Conservation (phyloP, 2,113 vertebrate species). For the Mionectes macconnelli region DNA sequence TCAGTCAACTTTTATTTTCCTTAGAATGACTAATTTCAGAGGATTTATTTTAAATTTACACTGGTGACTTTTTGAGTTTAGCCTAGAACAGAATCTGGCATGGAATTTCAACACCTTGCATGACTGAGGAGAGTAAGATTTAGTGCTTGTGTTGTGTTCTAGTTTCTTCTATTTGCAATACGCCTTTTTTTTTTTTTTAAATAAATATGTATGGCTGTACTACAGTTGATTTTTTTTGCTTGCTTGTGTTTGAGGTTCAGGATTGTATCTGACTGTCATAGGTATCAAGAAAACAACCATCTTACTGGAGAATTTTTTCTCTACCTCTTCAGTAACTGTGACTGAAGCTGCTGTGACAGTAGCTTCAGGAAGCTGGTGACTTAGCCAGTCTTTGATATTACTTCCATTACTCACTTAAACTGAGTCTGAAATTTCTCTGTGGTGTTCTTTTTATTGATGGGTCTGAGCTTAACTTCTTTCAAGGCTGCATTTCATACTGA, state of each 20-base stretch:
- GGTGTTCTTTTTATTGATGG: not conserved
- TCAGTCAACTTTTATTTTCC: not conserved
- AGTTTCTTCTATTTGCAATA: not conserved
- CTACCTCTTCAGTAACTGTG: not conserved
- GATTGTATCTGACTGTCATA: not conserved
- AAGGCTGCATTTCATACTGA: not conserved
- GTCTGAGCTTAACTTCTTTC: not conserved
- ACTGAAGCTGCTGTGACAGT: no score
- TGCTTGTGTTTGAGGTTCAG: not conserved
- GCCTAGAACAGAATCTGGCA: not conserved
- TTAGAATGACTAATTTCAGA: not conserved
- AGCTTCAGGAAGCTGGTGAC: not conserved
- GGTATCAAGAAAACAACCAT: not conserved
- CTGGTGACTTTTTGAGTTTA: not conserved
- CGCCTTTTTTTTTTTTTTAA: not conserved
- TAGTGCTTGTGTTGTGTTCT: not conserved
- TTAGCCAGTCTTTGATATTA: not conserved
- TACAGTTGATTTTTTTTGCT: not conserved
- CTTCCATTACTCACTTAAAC: not conserved
- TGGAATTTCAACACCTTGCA: not conserved
- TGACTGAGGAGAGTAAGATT: not conserved
- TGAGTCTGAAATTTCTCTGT: not conserved
- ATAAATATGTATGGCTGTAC: not conserved
- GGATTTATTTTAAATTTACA: not conserved
- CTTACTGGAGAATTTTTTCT: not conserved